These are phyloP conservation scores for Adrianichthys oophorus DNA, from an alignment of 2,797 vertebrate species.

Conservation along the genomic window DNA sequence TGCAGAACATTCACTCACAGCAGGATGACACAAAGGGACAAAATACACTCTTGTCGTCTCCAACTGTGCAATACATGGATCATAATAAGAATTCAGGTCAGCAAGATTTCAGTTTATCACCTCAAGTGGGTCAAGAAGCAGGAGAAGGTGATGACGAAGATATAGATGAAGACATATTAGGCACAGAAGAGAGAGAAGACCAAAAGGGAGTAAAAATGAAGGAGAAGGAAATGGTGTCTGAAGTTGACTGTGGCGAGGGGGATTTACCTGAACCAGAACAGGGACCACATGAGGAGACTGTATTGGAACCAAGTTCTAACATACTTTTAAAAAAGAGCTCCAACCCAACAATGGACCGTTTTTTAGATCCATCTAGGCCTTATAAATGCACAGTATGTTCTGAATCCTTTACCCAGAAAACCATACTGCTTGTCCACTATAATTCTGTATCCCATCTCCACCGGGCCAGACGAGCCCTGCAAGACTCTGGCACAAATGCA, in stretches of 20 bases:
- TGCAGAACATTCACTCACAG: conserved; percentile 94
- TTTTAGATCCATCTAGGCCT: conserved; percentile 93
- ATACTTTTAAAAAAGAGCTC: conserved; percentile 87
- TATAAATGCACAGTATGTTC: conserved; percentile 99
- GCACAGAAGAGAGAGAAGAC: conserved; percentile 65
- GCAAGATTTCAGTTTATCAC: conserved; percentile 67
- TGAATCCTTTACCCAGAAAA: conserved; percentile 99
- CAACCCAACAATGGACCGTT: conserved; percentile 97
- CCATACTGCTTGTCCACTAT: conserved; percentile 97
- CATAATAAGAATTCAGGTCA: conserved; percentile 57
- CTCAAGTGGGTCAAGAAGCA: conserved; percentile 69
- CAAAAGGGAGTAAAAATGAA: conserved; percentile 82
- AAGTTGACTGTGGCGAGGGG: conserved; percentile 83
- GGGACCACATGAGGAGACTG: conserved; percentile 82
- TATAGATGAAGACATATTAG: conserved; percentile 52
- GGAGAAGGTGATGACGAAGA: conserved; percentile 71
- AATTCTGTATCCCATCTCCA: conserved; percentile 98
- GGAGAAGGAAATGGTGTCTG: conserved; percentile 68
- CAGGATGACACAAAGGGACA: conserved; percentile 84
- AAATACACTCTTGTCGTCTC: conserved; percentile 47
- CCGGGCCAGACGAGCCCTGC: conserved; percentile 92
- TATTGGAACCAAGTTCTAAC: conserved; percentile 84
- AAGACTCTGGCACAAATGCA: conserved; percentile 87
- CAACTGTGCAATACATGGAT: conserved; percentile 54
- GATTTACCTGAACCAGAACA: conserved; percentile 88